A percentile compares a stretch with the other conserved stretches of the same genome.
Conservation (phyloP, 2,888 invertebrate genomes). For the Microplitis deprimator region DNA sequence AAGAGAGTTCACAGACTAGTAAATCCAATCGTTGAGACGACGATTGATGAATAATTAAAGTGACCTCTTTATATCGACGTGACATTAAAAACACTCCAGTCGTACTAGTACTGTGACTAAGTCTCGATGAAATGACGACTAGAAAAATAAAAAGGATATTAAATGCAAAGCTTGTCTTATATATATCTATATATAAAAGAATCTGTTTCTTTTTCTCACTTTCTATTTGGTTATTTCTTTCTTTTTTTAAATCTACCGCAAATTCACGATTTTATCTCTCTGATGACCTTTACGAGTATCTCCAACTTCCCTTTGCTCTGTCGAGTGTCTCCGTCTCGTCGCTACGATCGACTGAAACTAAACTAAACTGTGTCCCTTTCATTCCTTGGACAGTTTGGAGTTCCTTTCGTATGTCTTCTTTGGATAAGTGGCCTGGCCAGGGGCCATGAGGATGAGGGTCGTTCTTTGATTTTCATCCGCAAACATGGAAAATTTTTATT, state of each 20-base stretch:
- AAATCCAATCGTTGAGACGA: not conserved
- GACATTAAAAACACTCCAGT: not conserved
- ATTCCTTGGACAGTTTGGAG: conserved; percentile 45
- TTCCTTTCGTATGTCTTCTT: conserved; percentile 56
- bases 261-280: not conserved
- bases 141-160: not conserved
- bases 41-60: not conserved
- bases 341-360: conserved; percentile 42
- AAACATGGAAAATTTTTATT: conserved; percentile 64
- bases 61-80: conserved; percentile 4
- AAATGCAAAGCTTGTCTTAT: conserved; percentile 2
- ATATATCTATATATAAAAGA: not conserved
- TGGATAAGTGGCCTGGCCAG: conserved; percentile 59
- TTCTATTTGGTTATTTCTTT: not conserved
- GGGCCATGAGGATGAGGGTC: conserved; percentile 16
- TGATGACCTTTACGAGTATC: not conserved
- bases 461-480: conserved; percentile 66
- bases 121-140: not conserved
- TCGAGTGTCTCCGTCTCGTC: conserved; percentile 38
- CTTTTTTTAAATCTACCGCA: not conserved
- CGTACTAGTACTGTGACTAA: not conserved
- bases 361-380: conserved; percentile 43
- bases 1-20: not conserved
- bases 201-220: conserved; percentile 1
- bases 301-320: conserved; percentile 14